Base-by-base conservation (phyloP, 2,797 vertebrate genomes). In the Thaleichthys pacificus region DNA sequence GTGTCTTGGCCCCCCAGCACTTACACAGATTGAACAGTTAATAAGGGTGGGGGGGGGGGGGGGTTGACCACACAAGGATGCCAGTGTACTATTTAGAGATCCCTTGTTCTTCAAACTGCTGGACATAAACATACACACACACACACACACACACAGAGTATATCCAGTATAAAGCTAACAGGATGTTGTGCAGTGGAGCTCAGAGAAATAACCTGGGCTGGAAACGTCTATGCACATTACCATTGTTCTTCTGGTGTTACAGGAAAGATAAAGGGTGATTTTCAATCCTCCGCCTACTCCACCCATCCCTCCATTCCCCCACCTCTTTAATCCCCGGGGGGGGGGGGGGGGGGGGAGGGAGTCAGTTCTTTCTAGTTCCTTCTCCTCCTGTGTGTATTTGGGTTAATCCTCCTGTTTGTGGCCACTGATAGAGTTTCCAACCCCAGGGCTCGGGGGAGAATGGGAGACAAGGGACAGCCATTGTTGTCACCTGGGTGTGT, bases 401-500 rank as follows among this genome's bases (percentile, higher is more conserved):
- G 85, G 87, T 78, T 92, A 88, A 91, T 92, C 90, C 88, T 86
- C 84, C 84, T 83, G 87, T 90, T 91, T 91, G 84, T 87, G 80
- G 78, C 77, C 74, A 86, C 84, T 89, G 92, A 92, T 93, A 91
- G 89, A 89, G 86, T 93, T 94, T 88, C 92, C 92, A 89, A 93
- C 92, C 92, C 88, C 85, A 92, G 91, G 93, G 91, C 83, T 80
- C 75, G 89, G 62, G 12, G 86, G 81, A 81, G 47, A 7, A 21
- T 9, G 47, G 47, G 28, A 57, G 51, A 58, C 3, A 77, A 82
- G 61, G 42, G 73, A 21, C 21, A 21, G 68, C 81, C 82, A 86
- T 92, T 92, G 91, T 92, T 88, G 65, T 67, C 74, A 83, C 77
- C 78, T 81, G 86, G 91, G 90, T 81, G 87, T 91, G 89, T 89